These are phyloP conservation scores for Cyprinus carpio DNA, from an alignment of 2,113 vertebrate genomes.

Conservation along the genomic window DNA sequence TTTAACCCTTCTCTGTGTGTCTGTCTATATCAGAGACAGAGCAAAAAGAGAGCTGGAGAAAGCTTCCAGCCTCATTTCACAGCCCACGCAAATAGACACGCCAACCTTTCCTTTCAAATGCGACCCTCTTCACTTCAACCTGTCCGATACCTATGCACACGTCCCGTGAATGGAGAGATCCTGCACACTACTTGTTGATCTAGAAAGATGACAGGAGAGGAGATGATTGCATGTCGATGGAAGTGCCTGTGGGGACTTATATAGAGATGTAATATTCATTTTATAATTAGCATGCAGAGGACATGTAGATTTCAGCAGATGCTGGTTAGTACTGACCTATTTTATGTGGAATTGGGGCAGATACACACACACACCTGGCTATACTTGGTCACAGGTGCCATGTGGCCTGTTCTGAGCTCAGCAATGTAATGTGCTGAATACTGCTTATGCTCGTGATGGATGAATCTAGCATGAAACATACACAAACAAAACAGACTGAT, in stretches of 20 bases:
- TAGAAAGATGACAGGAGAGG: neutral
- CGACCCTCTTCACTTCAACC: neutral
- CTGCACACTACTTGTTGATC: neutral
- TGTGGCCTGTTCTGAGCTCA: constrained; percentile 67
- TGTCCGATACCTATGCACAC: neutral
- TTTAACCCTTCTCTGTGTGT: constrained; percentile 28
- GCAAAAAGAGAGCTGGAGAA: neutral
- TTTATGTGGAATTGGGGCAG: constrained; percentile 81
- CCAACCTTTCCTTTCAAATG: constrained; percentile 25
- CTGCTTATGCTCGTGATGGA: constrained; percentile 48
- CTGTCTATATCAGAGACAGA: neutral
- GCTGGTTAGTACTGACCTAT: constrained; percentile 78
- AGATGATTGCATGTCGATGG: constrained; percentile 21
- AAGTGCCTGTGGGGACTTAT: constrained; percentile 41
- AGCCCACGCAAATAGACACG: constrained; percentile 13
- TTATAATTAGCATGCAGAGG: constrained; percentile 77
- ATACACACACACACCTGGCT: constrained; percentile 61
- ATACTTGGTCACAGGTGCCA: constrained; percentile 71
- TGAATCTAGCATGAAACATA: neutral
- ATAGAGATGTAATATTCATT: constrained; percentile 61
- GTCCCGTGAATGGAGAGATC: neutral
- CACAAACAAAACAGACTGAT: neutral
- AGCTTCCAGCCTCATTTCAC: constrained; percentile 14
- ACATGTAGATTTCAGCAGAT: constrained; percentile 76
- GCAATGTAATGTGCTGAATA: constrained; percentile 62